Base-by-base conservation (phyloP, 2,113 vertebrate species). In the Strigops habroptila region DNA sequence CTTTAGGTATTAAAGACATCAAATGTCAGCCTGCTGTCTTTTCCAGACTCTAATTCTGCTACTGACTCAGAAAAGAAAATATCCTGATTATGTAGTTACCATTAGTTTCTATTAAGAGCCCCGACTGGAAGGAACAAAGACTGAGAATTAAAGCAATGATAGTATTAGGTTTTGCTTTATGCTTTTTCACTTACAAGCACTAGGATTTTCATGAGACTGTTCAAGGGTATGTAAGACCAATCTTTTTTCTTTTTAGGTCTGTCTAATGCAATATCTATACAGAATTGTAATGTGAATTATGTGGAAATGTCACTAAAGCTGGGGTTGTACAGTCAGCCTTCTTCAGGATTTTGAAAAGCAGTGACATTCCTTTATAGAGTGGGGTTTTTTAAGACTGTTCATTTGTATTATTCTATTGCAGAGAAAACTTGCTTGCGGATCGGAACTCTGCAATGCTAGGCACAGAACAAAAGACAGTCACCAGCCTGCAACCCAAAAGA, bases 111-210 rank as follows among this genome's bases (percentile, higher is more conserved):
- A 49, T 91, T 85, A 85, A 82, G 70, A 82, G 41, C 33, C 48
- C 41, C 3, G 2, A 43, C n/a, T 73, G 0, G 1, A 82, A 93
- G 48, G 84, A 90, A 90, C 44, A 88, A 92, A 94, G 49, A 48
- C 49, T 23, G 71, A 87, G 82, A 95, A 90, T 91, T 95, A 95
- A 95, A 91, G 75, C 52, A 80, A 74, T 65, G 37, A 77, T 37
- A 91, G 79, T 44, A 79, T 85, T 88, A 82, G 84, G 27, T 28
- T 94, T 93, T 95, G 14, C 67, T 93, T 82, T 90, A 48, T 91
- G 67, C 25, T 62, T 84, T 96, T 92, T 81, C 69, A 84, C 48
- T 92, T 87, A 79, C 11, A 85, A 89, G 77, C 62, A 79, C 33
- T 3, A 89, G 52, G 65, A 37, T 91, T 91, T 96, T 88, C 63